phyloP scores from a whole-genome alignment of 2,797 vertebrate genomes.

The Acanthurus tractus region DNA sequence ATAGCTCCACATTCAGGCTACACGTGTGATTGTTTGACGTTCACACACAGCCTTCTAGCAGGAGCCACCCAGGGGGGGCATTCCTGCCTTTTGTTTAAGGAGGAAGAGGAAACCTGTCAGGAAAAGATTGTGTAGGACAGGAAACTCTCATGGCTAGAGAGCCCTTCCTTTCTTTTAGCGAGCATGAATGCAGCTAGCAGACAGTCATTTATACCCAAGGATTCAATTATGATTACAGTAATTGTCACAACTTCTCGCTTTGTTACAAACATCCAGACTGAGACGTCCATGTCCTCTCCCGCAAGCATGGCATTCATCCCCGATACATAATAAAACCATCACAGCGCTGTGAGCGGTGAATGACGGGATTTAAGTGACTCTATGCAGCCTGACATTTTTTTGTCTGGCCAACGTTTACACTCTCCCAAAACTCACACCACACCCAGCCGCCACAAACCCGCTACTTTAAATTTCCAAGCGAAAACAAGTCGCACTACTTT shows the following conservation, averaged over 20 bases:
- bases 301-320: constrained; percentile 17
- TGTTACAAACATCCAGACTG: constrained; percentile 43
- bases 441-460: constrained; percentile 82
- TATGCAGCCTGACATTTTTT: constrained; percentile 71
- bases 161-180: constrained; percentile 86
- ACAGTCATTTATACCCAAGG: constrained; percentile 84
- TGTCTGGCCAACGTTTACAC: constrained; percentile 73
- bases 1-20: constrained; percentile 67
- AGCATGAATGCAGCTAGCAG: constrained; percentile 89
- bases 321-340: constrained; percentile 38
- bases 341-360: constrained; percentile 43
- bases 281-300: constrained; percentile 22
- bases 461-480: constrained; percentile 70
- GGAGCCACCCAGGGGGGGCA: constrained; percentile 76
- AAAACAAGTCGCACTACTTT: constrained; percentile 60
- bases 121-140: constrained; percentile 96
- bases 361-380: constrained; percentile 61
- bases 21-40: constrained; percentile 77
- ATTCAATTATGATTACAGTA: constrained; percentile 65
- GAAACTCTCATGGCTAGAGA: constrained; percentile 95
- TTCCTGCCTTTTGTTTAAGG: constrained; percentile 92
- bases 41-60: constrained; percentile 59
- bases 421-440: constrained; percentile 82
- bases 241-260: constrained; percentile 50
- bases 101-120: constrained; percentile 98